Evolutionary conservation across 2,888 invertebrate species (phyloP).

Genomic region (Crepidodera aurea): DNA sequence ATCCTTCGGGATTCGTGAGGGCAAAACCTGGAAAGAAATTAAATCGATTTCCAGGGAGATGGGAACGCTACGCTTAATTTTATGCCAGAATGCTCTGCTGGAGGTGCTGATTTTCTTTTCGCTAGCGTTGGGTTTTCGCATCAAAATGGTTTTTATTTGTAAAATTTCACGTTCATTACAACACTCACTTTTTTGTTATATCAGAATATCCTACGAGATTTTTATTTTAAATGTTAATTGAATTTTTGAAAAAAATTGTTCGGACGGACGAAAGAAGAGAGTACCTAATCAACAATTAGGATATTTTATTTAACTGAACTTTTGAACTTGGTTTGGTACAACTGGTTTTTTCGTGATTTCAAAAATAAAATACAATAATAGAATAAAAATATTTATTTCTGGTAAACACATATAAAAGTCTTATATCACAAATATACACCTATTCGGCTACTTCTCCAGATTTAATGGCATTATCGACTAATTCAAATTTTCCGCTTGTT

Average conservation of each 20-base stretch:
- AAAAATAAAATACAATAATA: no score
- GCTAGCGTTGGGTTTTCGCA: slow-evolving; percentile 3
- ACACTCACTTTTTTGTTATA: no score
- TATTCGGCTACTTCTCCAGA: slow-evolving; percentile 54
- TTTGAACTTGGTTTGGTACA: no score
- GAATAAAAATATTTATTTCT: neutral
- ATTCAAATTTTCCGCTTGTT: slow-evolving; percentile 56
- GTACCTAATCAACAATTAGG: no score
- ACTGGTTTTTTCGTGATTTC: no score
- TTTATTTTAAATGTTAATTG: no score
- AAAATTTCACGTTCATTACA: neutral
- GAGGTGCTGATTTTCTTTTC: slow-evolving; percentile 29
- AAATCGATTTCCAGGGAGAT: slow-evolving; percentile 25
- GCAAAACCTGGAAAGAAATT: slow-evolving; percentile 25
- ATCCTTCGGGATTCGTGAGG: slow-evolving; percentile 14
- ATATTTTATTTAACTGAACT: no score
- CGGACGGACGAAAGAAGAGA: no score
- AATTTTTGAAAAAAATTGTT: no score
- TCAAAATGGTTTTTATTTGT: neutral
- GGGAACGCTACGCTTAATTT: slow-evolving; percentile 28
- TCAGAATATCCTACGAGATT: no score
- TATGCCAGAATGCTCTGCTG: slow-evolving; percentile 26
- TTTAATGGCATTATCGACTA: slow-evolving; percentile 58
- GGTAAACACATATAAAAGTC: neutral
- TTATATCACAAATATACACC: slow-evolving; percentile 3